A percentile compares a stretch with the other conserved stretches of the same genome.
Evolutionary conservation across 2,113 vertebrate species (phyloP).

Genomic region (Cricetomys ansorgei): DNA sequence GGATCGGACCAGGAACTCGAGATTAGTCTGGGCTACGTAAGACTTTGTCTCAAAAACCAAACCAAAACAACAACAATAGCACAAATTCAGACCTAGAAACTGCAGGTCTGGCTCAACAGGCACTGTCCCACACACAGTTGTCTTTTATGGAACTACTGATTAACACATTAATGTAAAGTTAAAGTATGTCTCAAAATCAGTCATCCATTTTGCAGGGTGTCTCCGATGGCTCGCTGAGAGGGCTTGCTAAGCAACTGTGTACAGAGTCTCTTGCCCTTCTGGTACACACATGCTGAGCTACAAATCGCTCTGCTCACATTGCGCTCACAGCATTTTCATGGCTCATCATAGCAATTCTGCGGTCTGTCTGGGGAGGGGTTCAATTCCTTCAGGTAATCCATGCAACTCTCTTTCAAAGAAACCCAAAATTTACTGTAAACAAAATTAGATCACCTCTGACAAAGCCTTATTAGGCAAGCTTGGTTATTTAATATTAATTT

Average conservation of each 20-base stretch:
- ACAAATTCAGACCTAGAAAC: neutral
- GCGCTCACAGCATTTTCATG: conserved; percentile 92
- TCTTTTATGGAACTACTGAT: conserved; percentile 28
- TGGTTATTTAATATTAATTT: neutral
- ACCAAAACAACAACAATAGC: neutral
- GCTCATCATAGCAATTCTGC: conserved; percentile 95
- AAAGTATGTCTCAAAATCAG: conserved; percentile 17
- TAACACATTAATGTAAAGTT: neutral
- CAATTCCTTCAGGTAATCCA: conserved; percentile 94
- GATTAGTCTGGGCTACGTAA: neutral
- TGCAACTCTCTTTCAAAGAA: conserved; percentile 88
- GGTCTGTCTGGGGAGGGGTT: conserved; percentile 89
- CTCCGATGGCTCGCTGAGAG: neutral
- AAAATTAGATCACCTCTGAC: neutral
- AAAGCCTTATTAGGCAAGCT: neutral
- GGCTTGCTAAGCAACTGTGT: neutral
- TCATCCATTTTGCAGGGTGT: neutral
- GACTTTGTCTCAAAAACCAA: neutral
- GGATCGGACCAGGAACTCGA: too few species aligned
- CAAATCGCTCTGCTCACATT: conserved; percentile 89
- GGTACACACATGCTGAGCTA: conserved; percentile 90
- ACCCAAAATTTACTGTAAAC: neutral
- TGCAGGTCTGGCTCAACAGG: neutral
- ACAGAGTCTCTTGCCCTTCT: conserved; percentile 64
- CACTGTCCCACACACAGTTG: neutral